Evolutionary conservation across 2,888 invertebrate species (phyloP), one percentile per base, ranked within the genome.

Genomic region (Callosobruchus maculatus): DNA sequence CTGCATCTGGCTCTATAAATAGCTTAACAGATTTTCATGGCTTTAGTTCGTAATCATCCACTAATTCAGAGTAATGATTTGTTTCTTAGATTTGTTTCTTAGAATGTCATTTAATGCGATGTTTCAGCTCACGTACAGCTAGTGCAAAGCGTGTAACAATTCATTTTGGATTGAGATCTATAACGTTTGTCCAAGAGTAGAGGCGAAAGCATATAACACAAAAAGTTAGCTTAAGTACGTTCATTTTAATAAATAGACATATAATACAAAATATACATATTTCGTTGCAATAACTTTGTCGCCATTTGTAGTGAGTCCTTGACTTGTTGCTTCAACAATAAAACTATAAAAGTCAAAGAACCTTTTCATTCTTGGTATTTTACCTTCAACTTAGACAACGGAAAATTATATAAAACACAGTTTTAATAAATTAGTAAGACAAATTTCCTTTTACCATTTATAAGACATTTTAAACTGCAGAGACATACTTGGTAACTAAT

Each of bases 101-200:
- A 5, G 49, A 49, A 49, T 49, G 7, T 70, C 70, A 73, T 22
- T 70, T 75, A 74, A 76, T 78, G 77, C 74, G 71, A 77, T 78
- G 71, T 75, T 75, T 78, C 70, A 22, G 20, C 20, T 21, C 68
- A 26, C 22, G 30, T n/a, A n/a, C 30, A 22, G n/a, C 71, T 68
- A 49, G 71, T 30, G 71, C 71, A 26, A 71, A 71, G 30, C 71
- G 31, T 71, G n/a, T 21, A n/a, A 68, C 21, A 7, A n/a, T 68
- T 21, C 21, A 68, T 68, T 68, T 21, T 68, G 68, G 78, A 77
- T 80, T 84, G 84, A 84, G 84, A 84, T 84, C 83, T 82, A 77
- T 82, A 79, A 49, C 78, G 78, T 77, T 76, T 78, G 75, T 75
- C 78, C 74, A 74, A 77, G 77, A 74, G 77, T 74, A 76, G 78